A percentile compares a stretch with the other conserved stretches of the same genome.
Conservation (phyloP, 2,888 invertebrate genomes). For the Troglohyphantes excavatus region DNA sequence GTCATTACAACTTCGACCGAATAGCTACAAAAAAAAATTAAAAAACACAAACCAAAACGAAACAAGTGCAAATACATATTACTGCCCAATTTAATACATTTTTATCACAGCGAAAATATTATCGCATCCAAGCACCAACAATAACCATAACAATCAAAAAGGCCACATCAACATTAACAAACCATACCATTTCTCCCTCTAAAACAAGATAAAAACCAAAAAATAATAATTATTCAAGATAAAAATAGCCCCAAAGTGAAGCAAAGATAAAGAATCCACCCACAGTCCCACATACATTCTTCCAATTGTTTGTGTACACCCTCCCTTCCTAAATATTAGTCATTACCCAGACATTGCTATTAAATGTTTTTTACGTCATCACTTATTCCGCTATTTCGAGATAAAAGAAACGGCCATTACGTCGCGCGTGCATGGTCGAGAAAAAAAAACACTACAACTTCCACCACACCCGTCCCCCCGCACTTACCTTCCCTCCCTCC, state of each 20-base stretch:
- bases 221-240: constrained; percentile 8
- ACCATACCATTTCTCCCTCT: constrained; percentile 17
- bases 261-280: constrained; percentile 20
- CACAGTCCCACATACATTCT: not conserved
- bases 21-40: no score
- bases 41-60: not conserved
- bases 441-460: constrained; percentile 1
- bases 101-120: not conserved
- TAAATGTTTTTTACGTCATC: constrained; percentile 52
- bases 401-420: constrained; percentile 63
- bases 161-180: constrained; percentile 12
- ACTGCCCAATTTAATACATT: not conserved
- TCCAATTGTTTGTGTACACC: constrained; percentile 29
- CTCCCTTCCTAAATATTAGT: constrained; percentile 52
- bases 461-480: constrained; percentile 25
- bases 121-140: not conserved
- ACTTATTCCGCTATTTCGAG: constrained; percentile 41
- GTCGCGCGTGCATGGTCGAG: constrained; percentile 12
- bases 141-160: constrained; percentile 30
- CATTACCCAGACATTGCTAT: constrained; percentile 55
- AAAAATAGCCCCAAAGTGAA: not conserved
- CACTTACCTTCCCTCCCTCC: not conserved
- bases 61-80: not conserved
- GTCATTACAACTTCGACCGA: no score
- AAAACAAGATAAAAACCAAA: not conserved